Conservation (phyloP, 2,888 invertebrate genomes). For the Pammene fasciana region DNA sequence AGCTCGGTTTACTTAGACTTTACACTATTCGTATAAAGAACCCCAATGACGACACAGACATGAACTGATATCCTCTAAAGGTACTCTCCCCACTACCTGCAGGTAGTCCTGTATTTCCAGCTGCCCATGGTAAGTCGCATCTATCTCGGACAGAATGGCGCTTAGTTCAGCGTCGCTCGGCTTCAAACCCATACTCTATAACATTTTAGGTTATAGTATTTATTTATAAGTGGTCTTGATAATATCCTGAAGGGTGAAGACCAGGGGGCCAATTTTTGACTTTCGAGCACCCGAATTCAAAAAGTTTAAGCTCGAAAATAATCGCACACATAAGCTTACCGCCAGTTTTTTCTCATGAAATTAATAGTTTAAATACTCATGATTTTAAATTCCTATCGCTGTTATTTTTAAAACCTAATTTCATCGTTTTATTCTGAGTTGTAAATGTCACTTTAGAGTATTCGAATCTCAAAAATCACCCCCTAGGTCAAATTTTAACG, state of each 20-base stretch:
- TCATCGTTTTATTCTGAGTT: no score
- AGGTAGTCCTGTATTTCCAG: slow-evolving; percentile 94
- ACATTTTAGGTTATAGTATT: slow-evolving; percentile 50
- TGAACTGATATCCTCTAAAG: slow-evolving; percentile 32
- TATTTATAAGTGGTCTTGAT: slow-evolving; percentile 1
- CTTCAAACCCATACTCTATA: slow-evolving; percentile 86
- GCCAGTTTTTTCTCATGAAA: no score
- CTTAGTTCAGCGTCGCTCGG: slow-evolving; percentile 88
- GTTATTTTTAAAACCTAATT: no score
- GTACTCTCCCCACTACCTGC: slow-evolving; percentile 85
- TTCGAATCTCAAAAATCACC: no score
- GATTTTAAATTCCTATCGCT: no score
- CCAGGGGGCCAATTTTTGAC: no score
- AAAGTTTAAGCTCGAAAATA: no score
- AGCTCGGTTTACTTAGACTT: slow-evolving; percentile 10
- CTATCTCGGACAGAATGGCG: slow-evolving; percentile 91
- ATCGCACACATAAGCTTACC: no score
- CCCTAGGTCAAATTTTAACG: neutral
- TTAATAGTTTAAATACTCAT: no score
- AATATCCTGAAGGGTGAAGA: neutral
- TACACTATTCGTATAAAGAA: slow-evolving; percentile 46
- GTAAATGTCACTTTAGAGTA: no score
- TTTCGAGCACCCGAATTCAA: no score
- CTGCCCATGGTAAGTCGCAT: slow-evolving; percentile 92
- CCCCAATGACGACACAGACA: slow-evolving; percentile 48